Evolutionary conservation across 2,113 vertebrate genomes (phyloP), one percentile per base, ranked within the genome.

Genomic region (Danionella cerebrum): DNA sequence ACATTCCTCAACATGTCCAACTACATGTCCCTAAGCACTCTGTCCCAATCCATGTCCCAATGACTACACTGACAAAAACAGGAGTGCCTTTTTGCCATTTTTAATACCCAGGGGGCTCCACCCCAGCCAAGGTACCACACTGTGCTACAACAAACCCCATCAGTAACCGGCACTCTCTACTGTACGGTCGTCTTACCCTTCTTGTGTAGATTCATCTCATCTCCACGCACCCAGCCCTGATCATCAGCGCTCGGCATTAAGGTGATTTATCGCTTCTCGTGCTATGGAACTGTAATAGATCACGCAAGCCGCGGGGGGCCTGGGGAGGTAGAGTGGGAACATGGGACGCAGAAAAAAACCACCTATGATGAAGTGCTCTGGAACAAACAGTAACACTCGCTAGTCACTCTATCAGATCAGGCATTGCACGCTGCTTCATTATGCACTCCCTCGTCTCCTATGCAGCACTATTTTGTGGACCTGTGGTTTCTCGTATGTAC

Each of bases 131-230:
- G 83, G 82, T 78, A 82, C 78, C 57, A 80, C 79, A 78, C 80
- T 80, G 58, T 55, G 78, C 84, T 83, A 84, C 68, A 85, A 84
- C 83, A 87, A 86, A 87, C 84, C 84, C 77, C 84, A 88, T 87
- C 84, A 83, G 86, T 88, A 88, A 89, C 82, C 83, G 84, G 80
- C 82, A 84, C 78, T 59, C 74, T 70, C 33, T 35, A 62, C 63
- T 33, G 42, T 75, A 57, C 2, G n/a, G 5, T n/a, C 42, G 8
- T 47, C 44, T 51, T 14, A 35, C 55, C 65, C 19, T 21, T 3
- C 48, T 48, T 25, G 22, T 33, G 18, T 65, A 66, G 42, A 67
- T 69, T 67, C 67, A 59, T 67, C 70, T 63, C 70, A 9, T 58
- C 45, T 51, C 39, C 16, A 29, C 53, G 72, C 66, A 70, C 59